Conservation (phyloP, 2,888 invertebrate genomes). For the Scaeva pyrastri region DNA sequence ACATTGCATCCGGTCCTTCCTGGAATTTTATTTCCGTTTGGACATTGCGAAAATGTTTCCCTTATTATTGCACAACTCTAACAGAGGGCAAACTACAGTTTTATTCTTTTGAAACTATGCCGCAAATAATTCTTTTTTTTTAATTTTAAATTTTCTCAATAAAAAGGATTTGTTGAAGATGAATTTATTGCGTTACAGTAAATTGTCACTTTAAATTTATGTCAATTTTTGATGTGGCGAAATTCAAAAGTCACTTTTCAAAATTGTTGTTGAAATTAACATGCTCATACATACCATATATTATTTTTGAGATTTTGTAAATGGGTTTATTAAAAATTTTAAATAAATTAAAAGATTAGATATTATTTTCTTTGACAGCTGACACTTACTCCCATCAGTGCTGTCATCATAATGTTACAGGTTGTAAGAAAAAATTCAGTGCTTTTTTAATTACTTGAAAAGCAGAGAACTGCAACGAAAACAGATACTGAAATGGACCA, state of each 20-base stretch:
- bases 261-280: background rate
- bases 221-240: background rate
- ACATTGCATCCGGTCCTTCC: constrained; percentile 28
- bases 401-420: no score
- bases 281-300: no score
- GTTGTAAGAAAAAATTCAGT: no score
- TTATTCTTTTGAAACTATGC: background rate
- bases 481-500: no score
- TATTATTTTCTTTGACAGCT: no score
- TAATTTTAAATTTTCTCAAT: background rate
- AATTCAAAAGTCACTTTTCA: background rate
- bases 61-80: background rate
- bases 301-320: no score
- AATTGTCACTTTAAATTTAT: background rate
- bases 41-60: background rate
- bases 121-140: background rate
- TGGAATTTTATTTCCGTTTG: constrained; percentile 21
- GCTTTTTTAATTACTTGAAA: no score
- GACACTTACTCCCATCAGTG: no score
- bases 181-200: constrained; percentile 25
- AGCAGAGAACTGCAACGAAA: no score
- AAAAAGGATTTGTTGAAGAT: background rate
- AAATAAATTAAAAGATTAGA: no score
- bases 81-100: background rate
- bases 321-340: no score